Conservation (phyloP, 2,888 invertebrate species). For the Pycnomerus fuliginosus region DNA sequence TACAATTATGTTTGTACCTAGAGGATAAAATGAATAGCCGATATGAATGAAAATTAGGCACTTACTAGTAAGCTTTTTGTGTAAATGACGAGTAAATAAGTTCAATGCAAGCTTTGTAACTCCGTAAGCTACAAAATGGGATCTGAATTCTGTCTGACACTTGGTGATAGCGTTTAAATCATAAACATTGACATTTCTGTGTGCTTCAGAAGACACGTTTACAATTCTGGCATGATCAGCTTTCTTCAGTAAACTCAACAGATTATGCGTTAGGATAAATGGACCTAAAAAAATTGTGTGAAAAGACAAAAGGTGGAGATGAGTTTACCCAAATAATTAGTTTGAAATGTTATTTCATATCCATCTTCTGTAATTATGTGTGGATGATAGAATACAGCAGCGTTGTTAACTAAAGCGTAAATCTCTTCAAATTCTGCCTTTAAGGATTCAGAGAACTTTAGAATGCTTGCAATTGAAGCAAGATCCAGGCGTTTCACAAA, state of each 20-base stretch:
- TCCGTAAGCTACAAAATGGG: slow-evolving; percentile 49
- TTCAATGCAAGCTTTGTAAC: slow-evolving; percentile 49
- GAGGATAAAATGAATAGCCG: slow-evolving; percentile 2
- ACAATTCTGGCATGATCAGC: slow-evolving; percentile 52
- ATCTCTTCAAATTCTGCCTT: slow-evolving; percentile 46
- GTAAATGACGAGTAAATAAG: slow-evolving; percentile 47
- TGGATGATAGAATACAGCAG: slow-evolving; percentile 57
- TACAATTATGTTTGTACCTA: slow-evolving; percentile 49
- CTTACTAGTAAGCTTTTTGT: slow-evolving; percentile 46
- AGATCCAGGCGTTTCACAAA: slow-evolving; percentile 48
- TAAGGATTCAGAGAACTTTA: slow-evolving; percentile 45
- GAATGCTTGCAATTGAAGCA: slow-evolving; percentile 47
- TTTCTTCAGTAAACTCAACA: slow-evolving; percentile 50
- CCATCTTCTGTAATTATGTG: slow-evolving; percentile 54
- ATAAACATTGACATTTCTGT: slow-evolving; percentile 45
- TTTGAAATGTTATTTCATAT: slow-evolving; percentile 58
- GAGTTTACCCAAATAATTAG: slow-evolving; percentile 57
- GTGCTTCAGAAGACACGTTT: slow-evolving; percentile 54
- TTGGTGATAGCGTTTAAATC: slow-evolving; percentile 42
- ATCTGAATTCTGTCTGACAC: slow-evolving; percentile 42
- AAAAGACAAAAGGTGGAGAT: neutral
- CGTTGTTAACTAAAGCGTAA: slow-evolving; percentile 57
- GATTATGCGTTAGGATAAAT: slow-evolving; percentile 53
- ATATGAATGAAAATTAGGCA: slow-evolving; percentile 5
- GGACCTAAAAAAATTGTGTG: slow-evolving; percentile 41